Percentiles rank a stretch among this genome's conserved stretches.
Evolutionary conservation across 2,113 vertebrate species (phyloP).

Genomic region (Ploceus nigricollis): DNA sequence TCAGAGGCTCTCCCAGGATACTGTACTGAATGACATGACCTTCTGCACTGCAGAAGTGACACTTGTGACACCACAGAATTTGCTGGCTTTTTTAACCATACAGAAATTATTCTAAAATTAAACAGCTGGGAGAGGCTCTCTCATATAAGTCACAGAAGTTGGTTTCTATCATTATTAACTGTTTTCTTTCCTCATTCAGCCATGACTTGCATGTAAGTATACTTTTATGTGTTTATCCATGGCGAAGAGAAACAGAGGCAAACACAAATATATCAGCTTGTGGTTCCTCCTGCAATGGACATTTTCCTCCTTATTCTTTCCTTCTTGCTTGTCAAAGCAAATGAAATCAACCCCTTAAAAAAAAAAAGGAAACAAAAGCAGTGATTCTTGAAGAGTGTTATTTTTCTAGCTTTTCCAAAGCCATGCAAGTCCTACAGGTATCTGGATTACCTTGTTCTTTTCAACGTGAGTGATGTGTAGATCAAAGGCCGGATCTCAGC

Average conservation of each 20-base stretch:
- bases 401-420: neutral
- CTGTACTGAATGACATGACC: constrained; percentile 38
- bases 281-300: fast-evolving
- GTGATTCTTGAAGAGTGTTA: neutral
- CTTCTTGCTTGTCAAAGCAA: neutral
- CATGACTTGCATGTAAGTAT: neutral
- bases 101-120: neutral
- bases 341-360: neutral
- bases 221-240: neutral
- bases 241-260: neutral
- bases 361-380: neutral
- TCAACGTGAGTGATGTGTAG: neutral
- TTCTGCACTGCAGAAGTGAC: constrained; percentile 22
- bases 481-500: constrained; percentile 7
- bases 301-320: neutral
- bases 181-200: neutral
- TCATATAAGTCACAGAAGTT: neutral
- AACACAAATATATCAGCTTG: neutral
- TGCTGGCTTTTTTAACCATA: neutral
- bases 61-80: constrained; percentile 13
- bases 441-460: neutral
- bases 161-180: neutral
- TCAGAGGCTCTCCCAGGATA: constrained; percentile 17
- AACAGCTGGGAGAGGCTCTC: neutral
- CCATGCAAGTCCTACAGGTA: neutral